These are phyloP conservation scores for Tragelaphus imberbis DNA, from an alignment of 2,113 vertebrate genomes.

Conservation along the genomic window DNA sequence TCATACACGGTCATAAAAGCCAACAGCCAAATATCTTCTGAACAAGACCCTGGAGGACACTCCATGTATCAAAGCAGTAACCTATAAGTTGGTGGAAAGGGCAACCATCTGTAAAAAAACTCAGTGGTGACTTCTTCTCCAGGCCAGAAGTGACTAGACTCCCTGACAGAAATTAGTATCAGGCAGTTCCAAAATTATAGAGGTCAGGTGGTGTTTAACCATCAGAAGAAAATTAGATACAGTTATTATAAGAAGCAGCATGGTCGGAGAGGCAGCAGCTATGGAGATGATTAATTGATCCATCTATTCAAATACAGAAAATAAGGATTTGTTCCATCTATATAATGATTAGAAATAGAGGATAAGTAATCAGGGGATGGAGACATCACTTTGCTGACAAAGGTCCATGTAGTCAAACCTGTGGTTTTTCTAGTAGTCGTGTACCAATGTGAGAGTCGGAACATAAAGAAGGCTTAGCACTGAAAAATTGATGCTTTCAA, in stretches of 20 bases:
- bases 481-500: background rate
- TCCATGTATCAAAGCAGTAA: background rate
- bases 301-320: background rate
- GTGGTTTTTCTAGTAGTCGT: background rate
- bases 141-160: background rate
- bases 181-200: background rate
- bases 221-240: background rate
- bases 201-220: background rate
- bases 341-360: background rate
- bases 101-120: background rate
- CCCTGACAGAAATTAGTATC: background rate
- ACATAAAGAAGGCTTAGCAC: background rate
- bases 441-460: background rate
- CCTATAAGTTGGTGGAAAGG: background rate
- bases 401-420: background rate
- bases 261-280: background rate
- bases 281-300: background rate
- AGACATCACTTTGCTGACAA: background rate
- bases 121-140: background rate
- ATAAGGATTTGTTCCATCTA: background rate
- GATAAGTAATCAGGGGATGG: background rate
- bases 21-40: background rate
- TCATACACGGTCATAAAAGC: background rate
- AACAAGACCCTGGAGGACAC: background rate
- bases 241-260: background rate